Base-by-base conservation (phyloP, 2,113 vertebrate species). In the Holacanthus passer region DNA sequence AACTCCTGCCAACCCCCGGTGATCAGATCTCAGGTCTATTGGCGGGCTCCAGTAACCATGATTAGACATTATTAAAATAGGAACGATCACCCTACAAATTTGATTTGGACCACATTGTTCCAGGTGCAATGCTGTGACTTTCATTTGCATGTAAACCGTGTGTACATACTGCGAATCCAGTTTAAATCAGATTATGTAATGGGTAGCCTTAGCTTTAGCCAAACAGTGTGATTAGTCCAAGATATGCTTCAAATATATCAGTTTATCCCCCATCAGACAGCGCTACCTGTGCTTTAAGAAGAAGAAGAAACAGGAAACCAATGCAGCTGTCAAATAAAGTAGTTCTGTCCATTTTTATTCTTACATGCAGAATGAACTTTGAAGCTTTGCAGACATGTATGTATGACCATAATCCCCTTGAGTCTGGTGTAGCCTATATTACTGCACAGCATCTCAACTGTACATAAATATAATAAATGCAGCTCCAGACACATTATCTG, bases 161-260 rank as follows among this genome's bases (percentile, higher is more conserved):
- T 17, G 7, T 11, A 43, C 37, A 12, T 37, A 59, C 16, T 45
- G 24, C 9, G 56, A 73, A 3, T 35, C 39, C 7, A 0, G 27
- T 70, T 76, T 32, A 73, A 72, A 72, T 59, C 14, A 27, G 16
- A 32, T 71, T 66, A 53, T n/a, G 60, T n/a, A 73, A 53, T 19
- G 8, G 9, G 37, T 7, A n/a, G 48, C 31, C 77, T 65, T 2
- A 29, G 48, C 31, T 83, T 65, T 2, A 29, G 53, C 20, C 59
- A 65, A 67, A 48, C 50, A 16, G 10, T 24, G 43, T 20, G 43
- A 62, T 50, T 19, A 1, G 20, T 52, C 47, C 43, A 8, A 19
- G 29, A 62, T 19, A 16, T 53, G 41, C n/a, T 64, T 2, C 24
- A 31, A 20, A 37, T 31, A 31, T 6, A 60, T 22, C 14, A 52